A percentile compares a stretch with the other conserved stretches of the same genome.
Evolutionary conservation across 2,888 invertebrate genomes (phyloP).

Genomic region (Prosopocoilus inquinatus): DNA sequence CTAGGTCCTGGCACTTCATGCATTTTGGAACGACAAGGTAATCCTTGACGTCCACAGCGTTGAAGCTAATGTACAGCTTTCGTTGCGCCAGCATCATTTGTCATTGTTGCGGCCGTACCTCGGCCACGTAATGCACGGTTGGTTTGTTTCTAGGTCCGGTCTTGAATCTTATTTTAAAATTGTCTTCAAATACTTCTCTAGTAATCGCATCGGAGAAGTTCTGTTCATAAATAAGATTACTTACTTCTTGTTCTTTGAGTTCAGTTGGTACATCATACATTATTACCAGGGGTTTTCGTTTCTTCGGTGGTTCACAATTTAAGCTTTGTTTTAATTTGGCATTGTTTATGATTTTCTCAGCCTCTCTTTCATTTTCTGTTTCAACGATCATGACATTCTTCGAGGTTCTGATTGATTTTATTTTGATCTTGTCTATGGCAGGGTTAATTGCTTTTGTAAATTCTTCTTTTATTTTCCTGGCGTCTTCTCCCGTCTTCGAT

Average conservation of each 20-base stretch:
- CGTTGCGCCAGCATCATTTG: no score
- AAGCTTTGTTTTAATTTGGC: no score
- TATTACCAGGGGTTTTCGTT: constrained; percentile 10
- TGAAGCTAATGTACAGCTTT: no score
- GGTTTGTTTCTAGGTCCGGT: constrained; percentile 10
- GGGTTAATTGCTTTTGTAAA: background rate
- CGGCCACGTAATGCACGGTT: constrained; percentile 6
- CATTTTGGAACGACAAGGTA: constrained; percentile 8
- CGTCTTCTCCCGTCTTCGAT: background rate
- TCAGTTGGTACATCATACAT: constrained; percentile 2
- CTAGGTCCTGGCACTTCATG: constrained; percentile 3
- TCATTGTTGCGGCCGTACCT: background rate
- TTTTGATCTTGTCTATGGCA: constrained; percentile 4
- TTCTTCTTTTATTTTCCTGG: background rate
- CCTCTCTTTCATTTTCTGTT: background rate
- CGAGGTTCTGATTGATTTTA: background rate
- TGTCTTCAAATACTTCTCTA: background rate
- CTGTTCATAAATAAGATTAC: constrained; percentile 3
- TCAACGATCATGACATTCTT: background rate
- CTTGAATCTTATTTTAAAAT: constrained; percentile 12
- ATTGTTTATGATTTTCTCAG: background rate
- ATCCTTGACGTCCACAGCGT: constrained; percentile 1
- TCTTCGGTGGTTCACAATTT: background rate
- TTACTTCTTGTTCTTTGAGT: background rate
- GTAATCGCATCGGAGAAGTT: constrained; percentile 1